Conservation (phyloP, 2,888 invertebrate species). For the Platycheirus rosarum region DNA sequence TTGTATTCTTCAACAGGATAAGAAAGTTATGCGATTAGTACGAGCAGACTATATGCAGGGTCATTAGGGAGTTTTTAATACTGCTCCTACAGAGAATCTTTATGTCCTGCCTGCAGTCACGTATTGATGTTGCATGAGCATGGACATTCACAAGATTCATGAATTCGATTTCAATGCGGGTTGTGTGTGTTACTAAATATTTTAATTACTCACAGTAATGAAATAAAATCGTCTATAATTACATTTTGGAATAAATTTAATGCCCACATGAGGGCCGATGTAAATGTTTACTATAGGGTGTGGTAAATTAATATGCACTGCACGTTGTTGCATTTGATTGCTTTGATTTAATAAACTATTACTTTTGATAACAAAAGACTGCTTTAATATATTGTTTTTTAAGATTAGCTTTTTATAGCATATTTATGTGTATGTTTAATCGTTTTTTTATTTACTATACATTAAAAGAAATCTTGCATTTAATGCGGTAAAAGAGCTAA, state of each 20-base stretch:
- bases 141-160: constrained; percentile 15
- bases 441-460: too few species aligned
- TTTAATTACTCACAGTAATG: constrained; percentile 40
- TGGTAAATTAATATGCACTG: constrained; percentile 1
- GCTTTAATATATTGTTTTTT: neutral
- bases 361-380: too few species aligned
- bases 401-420: too few species aligned
- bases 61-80: constrained; percentile 56
- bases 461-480: too few species aligned
- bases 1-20: constrained; percentile 1
- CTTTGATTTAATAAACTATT: constrained; percentile 14
- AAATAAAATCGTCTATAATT: constrained; percentile 51
- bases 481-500: too few species aligned
- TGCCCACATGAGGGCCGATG: neutral
- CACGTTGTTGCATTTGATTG: neutral
- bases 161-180: constrained; percentile 17
- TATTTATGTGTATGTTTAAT: too few species aligned
- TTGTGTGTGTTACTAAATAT: constrained; percentile 1
- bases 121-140: constrained; percentile 42
- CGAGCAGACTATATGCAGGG: constrained; percentile 23
- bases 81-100: constrained; percentile 36
- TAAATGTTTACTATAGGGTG: neutral
- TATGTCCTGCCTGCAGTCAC: constrained; percentile 56
- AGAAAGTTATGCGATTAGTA: constrained; percentile 26
- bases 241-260: constrained; percentile 23